Evolutionary conservation across 2,888 invertebrate species (phyloP).

Genomic region (Chalcosyrphus nemorum): DNA sequence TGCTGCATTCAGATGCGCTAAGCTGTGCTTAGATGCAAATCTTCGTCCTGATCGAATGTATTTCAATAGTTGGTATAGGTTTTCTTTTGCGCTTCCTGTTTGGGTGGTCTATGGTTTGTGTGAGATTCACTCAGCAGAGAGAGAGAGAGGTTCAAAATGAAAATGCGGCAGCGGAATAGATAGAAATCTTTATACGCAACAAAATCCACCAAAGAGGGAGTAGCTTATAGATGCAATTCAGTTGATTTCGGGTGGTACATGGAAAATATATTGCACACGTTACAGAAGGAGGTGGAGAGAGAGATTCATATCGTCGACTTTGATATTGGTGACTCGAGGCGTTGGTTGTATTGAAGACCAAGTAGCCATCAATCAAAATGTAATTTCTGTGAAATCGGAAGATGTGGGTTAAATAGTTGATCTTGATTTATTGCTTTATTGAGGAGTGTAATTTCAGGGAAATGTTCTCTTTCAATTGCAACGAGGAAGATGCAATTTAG

Average conservation of each 20-base stretch:
- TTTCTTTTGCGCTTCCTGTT: slow-evolving; percentile 42
- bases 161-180: slow-evolving; percentile 14
- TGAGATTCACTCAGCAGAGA: no score
- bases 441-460: background rate
- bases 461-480: background rate
- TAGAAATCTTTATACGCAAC: background rate
- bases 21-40: slow-evolving; percentile 9
- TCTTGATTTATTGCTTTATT: background rate
- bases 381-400: slow-evolving; percentile 1
- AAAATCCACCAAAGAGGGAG: slow-evolving; percentile 24
- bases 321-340: slow-evolving; percentile 5
- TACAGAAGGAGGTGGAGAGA: slow-evolving; percentile 17
- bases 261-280: background rate
- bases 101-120: slow-evolving; percentile 60
- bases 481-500: no score
- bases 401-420: background rate
- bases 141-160: background rate
- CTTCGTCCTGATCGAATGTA: background rate
- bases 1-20: background rate
- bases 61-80: no score
- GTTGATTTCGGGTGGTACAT: slow-evolving; percentile 14
- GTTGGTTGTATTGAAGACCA: background rate
- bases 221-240: slow-evolving; percentile 12
- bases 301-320: no score
- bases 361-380: slow-evolving; percentile 28